Conservation (phyloP, 2,888 invertebrate species). For the Rotaria sp. region DNA sequence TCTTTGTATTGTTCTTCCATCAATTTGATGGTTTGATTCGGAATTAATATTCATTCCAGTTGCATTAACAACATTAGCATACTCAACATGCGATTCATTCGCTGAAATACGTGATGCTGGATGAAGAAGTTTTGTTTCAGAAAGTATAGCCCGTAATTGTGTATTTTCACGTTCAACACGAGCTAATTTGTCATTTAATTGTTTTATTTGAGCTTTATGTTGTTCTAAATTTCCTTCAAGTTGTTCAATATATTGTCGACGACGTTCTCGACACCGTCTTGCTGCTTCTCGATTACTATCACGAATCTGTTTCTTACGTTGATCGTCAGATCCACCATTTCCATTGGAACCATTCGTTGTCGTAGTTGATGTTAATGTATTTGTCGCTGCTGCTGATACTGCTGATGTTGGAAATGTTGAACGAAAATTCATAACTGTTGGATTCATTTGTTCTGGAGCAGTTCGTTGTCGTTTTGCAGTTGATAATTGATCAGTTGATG, state of each 20-base stretch:
- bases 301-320: slow-evolving; percentile 15
- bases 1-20: background rate
- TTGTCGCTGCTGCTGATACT: background rate
- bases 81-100: background rate
- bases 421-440: background rate
- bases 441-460: background rate
- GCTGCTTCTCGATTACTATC: slow-evolving; percentile 31
- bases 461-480: background rate
- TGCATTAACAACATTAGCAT: background rate
- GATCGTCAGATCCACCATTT: background rate
- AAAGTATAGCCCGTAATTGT: background rate
- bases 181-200: background rate
- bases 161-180: background rate
- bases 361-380: background rate
- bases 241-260: slow-evolving; percentile 8
- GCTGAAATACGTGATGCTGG: background rate
- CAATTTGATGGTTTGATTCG: background rate
- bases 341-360: background rate
- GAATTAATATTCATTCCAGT: background rate
- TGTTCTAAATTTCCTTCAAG: slow-evolving; percentile 22
- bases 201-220: background rate
- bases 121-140: background rate
- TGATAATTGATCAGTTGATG: background rate
- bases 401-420: background rate
- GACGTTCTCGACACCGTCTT: slow-evolving; percentile 24